Evolutionary conservation across 2,888 invertebrate species (phyloP), one percentile per base, ranked within the genome.

Genomic region (Pristionchus japonicus): DNA sequence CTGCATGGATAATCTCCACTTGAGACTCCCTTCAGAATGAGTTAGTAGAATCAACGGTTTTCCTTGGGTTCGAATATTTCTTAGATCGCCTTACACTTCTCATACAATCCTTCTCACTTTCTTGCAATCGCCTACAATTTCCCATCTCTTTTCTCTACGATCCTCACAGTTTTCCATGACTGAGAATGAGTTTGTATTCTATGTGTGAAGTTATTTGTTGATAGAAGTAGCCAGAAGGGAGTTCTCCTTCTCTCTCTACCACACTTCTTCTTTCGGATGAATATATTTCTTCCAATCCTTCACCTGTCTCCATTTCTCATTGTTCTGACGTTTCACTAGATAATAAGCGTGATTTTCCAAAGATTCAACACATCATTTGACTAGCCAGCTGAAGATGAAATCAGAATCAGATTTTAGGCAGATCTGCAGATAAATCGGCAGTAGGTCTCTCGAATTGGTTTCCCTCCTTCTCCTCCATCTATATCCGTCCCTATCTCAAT

Each of bases 201-300:
- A 67, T 67, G 64, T 40, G 74, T 74, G 37, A 31, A 74, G 74
- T 27, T 74, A 74, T 74, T 74, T 74, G 74, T 74, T 74, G 74
- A 74, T 74, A 74, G 17, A 4, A 37, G 31, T 15, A 31, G 70
- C 27, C 7, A 61, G 61, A 27, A 27, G 61, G 27, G 27, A 67
- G 64, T 67, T 67, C 64, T 67, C 64, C 64, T 13, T 34, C 23
- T 34, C 34, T 67, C 64, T 67, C 31, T 67, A 9, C n/a, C 20
- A 31, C 31, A 23, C 23, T 40, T 40, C 40, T 15, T 74, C 20
- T 40, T 74, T 40, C 17, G n/a, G 40, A 13, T 67, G 31, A 31
- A 37, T 74, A 7, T 40, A 1, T 15, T 15, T 23, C 64, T 34
- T 67, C 31, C 67, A 67, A 67, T 67, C 13, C 7, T 13, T 27